A percentile compares a stretch with the other conserved stretches of the same genome.
phyloP scores from a whole-genome alignment of 1,140 invertebrate genomes.

The Ceratitis capitata region DNA sequence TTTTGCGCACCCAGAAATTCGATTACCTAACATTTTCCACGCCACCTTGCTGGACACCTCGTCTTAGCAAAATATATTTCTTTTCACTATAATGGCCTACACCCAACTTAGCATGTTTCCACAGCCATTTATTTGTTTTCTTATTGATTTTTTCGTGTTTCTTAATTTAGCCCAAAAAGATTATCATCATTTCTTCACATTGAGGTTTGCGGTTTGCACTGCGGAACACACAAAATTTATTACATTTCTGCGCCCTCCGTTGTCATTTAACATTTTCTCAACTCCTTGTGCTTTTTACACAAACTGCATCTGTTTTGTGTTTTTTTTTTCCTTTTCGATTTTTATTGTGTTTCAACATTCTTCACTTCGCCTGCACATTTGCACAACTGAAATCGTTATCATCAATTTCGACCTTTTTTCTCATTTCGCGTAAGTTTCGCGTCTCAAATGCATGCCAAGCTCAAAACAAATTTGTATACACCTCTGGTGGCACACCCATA shows the following conservation, averaged over 20 bases:
- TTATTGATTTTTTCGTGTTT: constrained; percentile 24
- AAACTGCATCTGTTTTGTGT: neutral
- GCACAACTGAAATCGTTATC: neutral
- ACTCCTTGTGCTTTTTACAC: neutral
- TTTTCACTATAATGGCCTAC: no score
- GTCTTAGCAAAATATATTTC: neutral
- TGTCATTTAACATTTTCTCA: neutral
- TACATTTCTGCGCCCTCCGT: neutral
- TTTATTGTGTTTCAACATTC: neutral
- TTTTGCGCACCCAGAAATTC: neutral
- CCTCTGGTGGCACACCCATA: constrained; percentile 13
- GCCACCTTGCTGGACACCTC: neutral
- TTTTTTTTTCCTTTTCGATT: no score
- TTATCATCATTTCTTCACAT: neutral
- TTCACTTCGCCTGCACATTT: neutral
- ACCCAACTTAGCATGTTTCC: neutral
- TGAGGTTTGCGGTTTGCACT: neutral
- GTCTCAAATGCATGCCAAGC: constrained; percentile 1
- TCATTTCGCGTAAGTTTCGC: neutral
- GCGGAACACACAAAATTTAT: neutral
- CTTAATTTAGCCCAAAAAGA: neutral
- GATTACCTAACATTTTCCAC: constrained; percentile 18
- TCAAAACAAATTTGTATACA: neutral
- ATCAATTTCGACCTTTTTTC: neutral
- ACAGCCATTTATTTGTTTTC: neutral